Base-by-base conservation (phyloP, 2,888 invertebrate genomes). In the Baronia brevicornis region DNA sequence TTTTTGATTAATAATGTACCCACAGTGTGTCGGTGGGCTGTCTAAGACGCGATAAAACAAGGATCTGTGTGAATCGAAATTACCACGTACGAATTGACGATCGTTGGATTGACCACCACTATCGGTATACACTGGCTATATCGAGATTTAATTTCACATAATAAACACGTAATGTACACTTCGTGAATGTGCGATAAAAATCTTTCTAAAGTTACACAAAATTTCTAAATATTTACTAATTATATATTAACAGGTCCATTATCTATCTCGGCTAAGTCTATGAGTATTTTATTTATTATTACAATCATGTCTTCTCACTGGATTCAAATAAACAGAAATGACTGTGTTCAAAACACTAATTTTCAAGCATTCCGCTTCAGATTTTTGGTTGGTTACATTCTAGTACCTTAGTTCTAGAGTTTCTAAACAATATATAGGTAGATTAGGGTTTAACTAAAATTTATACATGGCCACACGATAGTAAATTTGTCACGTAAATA, bases 361-460 rank as follows among this genome's bases (percentile, higher is more conserved):
- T 82, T 82, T 79, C 80, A 82, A 84, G 82, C 82, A 72, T 73
- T 66, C 54, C 71, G 82, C 82, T 84, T 79, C 58, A 70, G 72
- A 72, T 84, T 80, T 82, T 84, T 82, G 84, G 84, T 70, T 82
- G 78, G 68, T 74, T 71, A 77, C 67, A 72, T 77, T 66, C 64
- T 63, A 57, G 54, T 66, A 59, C 56, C 68, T 74, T 73, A 72
- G 42, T 37, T 54, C 64, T 73, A 66, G 51, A 61, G 56, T 50
- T 46, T 60, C 64, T 70, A 73, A 51, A 54, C 19, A 36, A 51
- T 59, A 60, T 51, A 36, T 41, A 40, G 36, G 39, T 44, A 46
- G 41, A 41, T 41, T 31, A 36, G 30, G 41, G 33, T 46, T 43
- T 41, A 46, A 38, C 48, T 55, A 54, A 53, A 46, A 49, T 57